Base-by-base conservation (phyloP, 2,113 vertebrate species). In the Grantiella picta region DNA sequence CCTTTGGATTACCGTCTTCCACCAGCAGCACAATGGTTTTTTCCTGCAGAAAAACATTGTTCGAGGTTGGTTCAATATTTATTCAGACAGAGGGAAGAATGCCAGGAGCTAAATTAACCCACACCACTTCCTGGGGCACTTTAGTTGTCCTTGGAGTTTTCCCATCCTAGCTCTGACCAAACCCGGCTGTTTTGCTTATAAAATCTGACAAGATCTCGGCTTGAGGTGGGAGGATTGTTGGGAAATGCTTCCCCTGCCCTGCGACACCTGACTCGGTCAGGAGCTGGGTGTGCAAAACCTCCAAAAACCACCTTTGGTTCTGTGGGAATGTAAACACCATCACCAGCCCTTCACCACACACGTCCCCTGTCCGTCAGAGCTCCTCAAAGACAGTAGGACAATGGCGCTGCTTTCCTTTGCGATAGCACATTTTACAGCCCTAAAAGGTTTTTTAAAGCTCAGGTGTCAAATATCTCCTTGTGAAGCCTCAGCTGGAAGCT, bases 1-100 rank as follows among this genome's bases (percentile, higher is more conserved):
- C 27, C 40, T 90, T 59, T 72, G 78, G 73, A 28, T 88, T 80
- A 68, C 60, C 52, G 19, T 71, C 87, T 88, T 85, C 64, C 29
- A 54, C 15, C 9, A 10, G 75, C 82, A 90, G 63, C 47, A 71
- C 8, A 8, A 49, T 7, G 56, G 52, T 44, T 87, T 87, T 65
- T 88, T 82, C 59, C 42, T 66, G 78, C 56, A 78, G 38, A 38
- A 24, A 75, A 89, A 35, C 18, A 6, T 9, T 76, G 60, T 86
- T 61, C 79, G 95, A 94, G 49, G 50, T 65, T 80, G 69, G 60
- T n/a, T 92, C 92, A 86, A 17, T 93, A 64, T 96, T 97, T 95
- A 64, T 77, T 93, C 82, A 95, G 86, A 42, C 24, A 4, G 45
- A 86, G 54, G 50, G 78, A 95, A 76, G 75, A 66, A 92, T 33